These are phyloP conservation scores for Reticulitermes lucifugus DNA, from an alignment of 2,888 invertebrate genomes.

Conservation along the genomic window DNA sequence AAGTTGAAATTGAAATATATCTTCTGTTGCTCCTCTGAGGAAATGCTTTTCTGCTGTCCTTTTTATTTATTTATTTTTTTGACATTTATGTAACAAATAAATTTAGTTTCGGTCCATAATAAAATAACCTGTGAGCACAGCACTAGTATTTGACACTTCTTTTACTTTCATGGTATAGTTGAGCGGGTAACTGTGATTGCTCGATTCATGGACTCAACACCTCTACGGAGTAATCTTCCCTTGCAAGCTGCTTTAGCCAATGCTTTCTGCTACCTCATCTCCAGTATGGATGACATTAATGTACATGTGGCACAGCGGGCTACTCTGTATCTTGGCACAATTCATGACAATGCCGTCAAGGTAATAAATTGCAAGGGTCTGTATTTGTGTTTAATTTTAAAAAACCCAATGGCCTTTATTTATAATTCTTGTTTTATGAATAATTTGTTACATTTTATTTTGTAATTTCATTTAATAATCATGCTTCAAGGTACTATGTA, in stretches of 20 bases:
- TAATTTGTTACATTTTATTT: no score
- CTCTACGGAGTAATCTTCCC: conserved; percentile 82
- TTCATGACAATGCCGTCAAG: conserved; percentile 89
- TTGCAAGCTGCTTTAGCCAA: conserved; percentile 95
- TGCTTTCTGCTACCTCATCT: conserved; percentile 96
- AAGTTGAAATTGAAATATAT: no score
- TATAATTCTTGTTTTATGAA: no score
- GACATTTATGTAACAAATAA: no score
- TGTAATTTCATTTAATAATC: no score
- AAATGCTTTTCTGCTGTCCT: no score
- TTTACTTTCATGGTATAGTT: conserved; percentile 66
- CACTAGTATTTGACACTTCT: background rate
- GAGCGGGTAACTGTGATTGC: conserved; percentile 95
- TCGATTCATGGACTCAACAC: conserved; percentile 91
- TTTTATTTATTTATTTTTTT: no score
- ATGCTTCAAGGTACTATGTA: no score
- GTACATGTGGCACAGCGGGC: conserved; percentile 95
- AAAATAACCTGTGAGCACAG: no score
- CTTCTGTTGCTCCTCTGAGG: no score
- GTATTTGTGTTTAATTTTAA: background rate
- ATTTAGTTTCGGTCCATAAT: no score
- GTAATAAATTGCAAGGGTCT: conserved; percentile 65
- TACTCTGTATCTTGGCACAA: conserved; percentile 91
- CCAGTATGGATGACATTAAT: conserved; percentile 95
- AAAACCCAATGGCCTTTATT: no score